Evolutionary conservation across 2,113 vertebrate genomes (phyloP).

Genomic region (Rhadina sibilatrix): DNA sequence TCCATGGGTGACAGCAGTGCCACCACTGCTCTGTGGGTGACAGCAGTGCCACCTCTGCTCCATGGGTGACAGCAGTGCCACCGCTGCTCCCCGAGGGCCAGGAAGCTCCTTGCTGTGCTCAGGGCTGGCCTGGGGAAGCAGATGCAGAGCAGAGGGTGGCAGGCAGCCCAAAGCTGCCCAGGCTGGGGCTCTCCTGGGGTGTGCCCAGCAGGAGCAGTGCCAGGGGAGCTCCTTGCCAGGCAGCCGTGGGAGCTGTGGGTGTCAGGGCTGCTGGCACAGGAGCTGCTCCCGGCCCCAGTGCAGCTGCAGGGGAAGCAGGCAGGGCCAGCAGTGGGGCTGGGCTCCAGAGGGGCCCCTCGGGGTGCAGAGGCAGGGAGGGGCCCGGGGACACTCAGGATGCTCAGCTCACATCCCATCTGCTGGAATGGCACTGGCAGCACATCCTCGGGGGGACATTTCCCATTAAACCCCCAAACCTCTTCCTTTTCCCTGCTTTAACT

Average conservation of each 20-base stretch:
- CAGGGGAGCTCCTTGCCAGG: neutral
- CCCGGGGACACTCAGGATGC: rapidly evolving
- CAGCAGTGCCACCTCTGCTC: neutral
- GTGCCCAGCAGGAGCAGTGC: neutral
- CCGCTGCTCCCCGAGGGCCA: neutral
- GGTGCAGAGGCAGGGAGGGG: neutral
- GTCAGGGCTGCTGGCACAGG: neutral
- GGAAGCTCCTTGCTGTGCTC: neutral
- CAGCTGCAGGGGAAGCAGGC: neutral
- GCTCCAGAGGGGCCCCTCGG: neutral
- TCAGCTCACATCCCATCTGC: neutral
- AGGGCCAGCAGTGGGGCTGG: neutral
- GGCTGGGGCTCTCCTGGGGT: neutral
- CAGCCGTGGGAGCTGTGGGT: rapidly evolving
- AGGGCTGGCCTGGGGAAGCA: neutral
- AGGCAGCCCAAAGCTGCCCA: neutral
- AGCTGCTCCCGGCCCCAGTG: neutral
- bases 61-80: neutral
- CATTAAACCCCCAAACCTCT: neutral
- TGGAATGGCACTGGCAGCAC: neutral
- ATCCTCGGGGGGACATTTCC: neutral
- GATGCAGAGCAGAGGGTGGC: neutral
- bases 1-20: too few species aligned
- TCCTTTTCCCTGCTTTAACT: neutral
- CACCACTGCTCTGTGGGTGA: neutral